phyloP scores from a whole-genome alignment of 2,113 vertebrate genomes.

The Vulpes vulpes region DNA sequence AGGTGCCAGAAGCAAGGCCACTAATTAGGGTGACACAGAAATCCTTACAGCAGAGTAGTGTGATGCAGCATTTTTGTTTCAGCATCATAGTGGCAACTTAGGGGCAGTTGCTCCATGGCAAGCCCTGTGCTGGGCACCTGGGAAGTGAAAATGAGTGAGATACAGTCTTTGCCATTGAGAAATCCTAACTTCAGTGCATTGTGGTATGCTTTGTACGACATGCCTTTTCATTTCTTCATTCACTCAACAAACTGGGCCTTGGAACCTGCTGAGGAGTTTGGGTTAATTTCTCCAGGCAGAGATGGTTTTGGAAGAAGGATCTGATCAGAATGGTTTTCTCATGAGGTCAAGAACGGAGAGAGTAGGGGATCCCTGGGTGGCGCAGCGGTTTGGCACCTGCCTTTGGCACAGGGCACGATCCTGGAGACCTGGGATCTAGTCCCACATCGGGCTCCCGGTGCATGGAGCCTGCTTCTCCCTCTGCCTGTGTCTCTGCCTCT shows the following conservation, averaged over 20 bases:
- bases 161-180: rapidly evolving
- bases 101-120: not conserved
- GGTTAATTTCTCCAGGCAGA: not conserved
- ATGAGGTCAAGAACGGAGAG: not conserved
- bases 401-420: no score
- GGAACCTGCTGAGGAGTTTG: not conserved
- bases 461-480: no score
- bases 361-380: not conserved
- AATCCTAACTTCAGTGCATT: not conserved
- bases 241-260: constrained; percentile 1
- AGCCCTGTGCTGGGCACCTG: not conserved
- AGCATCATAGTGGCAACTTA: not conserved
- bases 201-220: not conserved
- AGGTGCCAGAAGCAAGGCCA: not conserved
- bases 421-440: no score
- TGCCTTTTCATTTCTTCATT: constrained; percentile 3
- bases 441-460: no score
- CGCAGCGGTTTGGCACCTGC: no score
- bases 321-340: not conserved
- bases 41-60: not conserved
- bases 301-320: not conserved
- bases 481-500: no score
- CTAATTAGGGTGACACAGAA: not conserved
- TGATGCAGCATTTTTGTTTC: not conserved
- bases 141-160: not conserved